phyloP scores from a whole-genome alignment of 2,113 vertebrate genomes.

The Oryzias curvinotus region DNA sequence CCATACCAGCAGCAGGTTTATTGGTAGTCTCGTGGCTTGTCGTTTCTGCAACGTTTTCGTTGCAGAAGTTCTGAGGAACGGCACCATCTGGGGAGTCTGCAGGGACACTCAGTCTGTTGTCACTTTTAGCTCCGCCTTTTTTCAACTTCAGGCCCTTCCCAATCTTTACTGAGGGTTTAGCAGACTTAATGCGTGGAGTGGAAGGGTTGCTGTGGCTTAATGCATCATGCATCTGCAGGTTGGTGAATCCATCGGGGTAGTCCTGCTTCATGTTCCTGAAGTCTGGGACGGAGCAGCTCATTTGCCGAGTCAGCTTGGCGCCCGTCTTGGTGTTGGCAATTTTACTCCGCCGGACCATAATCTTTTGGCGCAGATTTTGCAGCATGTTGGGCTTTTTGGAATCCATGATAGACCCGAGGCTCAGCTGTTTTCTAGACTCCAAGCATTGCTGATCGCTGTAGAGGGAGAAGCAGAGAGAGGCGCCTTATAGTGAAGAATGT shows the following conservation, averaged over 20 bases:
- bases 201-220: slow-evolving; percentile 36
- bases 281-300: slow-evolving; percentile 60
- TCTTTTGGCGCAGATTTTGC: slow-evolving; percentile 61
- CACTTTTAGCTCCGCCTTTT: slow-evolving; percentile 8
- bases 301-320: not conserved
- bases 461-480: not conserved
- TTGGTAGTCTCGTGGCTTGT: not conserved
- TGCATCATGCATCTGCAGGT: not conserved
- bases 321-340: slow-evolving; percentile 7
- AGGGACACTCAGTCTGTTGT: slow-evolving; percentile 37
- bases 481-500: not conserved
- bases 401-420: slow-evolving; percentile 48
- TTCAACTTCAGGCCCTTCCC: slow-evolving; percentile 28
- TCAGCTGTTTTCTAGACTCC: slow-evolving; percentile 27
- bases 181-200: slow-evolving; percentile 10
- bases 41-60: slow-evolving; percentile 25
- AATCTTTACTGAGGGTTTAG: not conserved
- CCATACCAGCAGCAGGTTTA: slow-evolving; percentile 24
- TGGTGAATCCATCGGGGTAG: not conserved
- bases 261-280: slow-evolving; percentile 36
- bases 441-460: slow-evolving; percentile 41
- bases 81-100: slow-evolving; percentile 38
- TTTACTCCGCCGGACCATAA: slow-evolving; percentile 53
- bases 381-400: slow-evolving; percentile 65
- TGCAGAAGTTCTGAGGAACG: slow-evolving; percentile 51